These are phyloP conservation scores for Ictidomys tridecemlineatus DNA, from an alignment of 2,113 vertebrate species.

Conservation along the genomic window DNA sequence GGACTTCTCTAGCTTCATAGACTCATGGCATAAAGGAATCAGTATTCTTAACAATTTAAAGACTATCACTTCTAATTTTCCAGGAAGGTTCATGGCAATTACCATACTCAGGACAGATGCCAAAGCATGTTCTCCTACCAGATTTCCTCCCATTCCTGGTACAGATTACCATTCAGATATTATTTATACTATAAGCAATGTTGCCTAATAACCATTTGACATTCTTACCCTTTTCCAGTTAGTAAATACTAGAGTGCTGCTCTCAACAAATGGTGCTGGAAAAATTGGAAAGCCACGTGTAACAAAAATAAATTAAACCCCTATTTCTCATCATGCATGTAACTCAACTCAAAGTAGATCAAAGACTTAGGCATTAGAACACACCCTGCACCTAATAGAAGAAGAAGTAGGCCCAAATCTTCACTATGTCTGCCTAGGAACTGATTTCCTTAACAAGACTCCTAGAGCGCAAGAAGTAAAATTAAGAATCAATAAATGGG, in stretches of 20 bases:
- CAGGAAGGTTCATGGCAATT: background rate
- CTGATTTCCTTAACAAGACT: no score
- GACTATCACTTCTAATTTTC: background rate
- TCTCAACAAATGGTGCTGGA: no score
- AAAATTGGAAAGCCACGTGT: no score
- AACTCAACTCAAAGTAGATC: no score
- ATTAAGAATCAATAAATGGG: no score
- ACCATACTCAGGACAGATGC: background rate
- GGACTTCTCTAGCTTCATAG: background rate
- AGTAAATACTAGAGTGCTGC: background rate
- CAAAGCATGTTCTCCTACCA: background rate
- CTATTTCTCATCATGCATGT: no score
- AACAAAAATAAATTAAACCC: no score
- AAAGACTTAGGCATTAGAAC: no score
- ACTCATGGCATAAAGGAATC: background rate
- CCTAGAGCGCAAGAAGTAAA: no score
- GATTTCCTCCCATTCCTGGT: background rate
- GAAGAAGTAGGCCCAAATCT: no score
- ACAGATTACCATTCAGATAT: background rate
- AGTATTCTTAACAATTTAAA: background rate
- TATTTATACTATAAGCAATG: background rate
- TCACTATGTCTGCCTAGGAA: no score
- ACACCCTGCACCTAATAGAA: no score
- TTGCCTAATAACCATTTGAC: background rate
- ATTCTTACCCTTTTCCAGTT: background rate